Conservation (phyloP, 1,140 invertebrate genomes). For the Lysiphlebus fabarum region DNA sequence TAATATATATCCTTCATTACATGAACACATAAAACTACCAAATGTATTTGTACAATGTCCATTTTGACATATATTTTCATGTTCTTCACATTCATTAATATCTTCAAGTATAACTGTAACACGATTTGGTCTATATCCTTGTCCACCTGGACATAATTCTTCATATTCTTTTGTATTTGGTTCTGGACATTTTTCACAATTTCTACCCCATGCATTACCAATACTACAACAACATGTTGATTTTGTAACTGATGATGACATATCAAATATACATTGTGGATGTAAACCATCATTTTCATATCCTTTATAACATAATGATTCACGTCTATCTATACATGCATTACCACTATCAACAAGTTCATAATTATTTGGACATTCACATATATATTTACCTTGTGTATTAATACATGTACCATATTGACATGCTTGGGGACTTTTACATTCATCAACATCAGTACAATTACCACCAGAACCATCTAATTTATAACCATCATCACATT, state of each 20-base stretch:
- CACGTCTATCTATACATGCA: constrained; percentile 77
- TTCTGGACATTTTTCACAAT: constrained; percentile 77
- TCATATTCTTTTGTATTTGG: constrained; percentile 70
- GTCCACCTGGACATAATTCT: constrained; percentile 77
- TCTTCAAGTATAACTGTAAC: constrained; percentile 78
- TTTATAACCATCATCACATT: constrained; percentile 81
- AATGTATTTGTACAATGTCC: constrained; percentile 89
- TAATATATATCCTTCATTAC: constrained; percentile 70
- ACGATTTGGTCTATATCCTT: constrained; percentile 78
- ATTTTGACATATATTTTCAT: constrained; percentile 73
- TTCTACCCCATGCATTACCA: constrained; percentile 79
- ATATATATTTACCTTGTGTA: constrained; percentile 77
- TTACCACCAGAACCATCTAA: constrained; percentile 70
- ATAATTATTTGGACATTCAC: constrained; percentile 72
- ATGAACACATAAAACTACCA: constrained; percentile 79
- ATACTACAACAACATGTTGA: constrained; percentile 85
- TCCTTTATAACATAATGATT: constrained; percentile 69
- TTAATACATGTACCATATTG: constrained; percentile 80
- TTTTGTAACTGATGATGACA: constrained; percentile 61
- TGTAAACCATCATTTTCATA: constrained; percentile 36
- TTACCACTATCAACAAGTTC: constrained; percentile 65
- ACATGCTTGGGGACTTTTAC: constrained; percentile 70
- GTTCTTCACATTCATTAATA: constrained; percentile 82
- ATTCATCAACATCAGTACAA: constrained; percentile 85
- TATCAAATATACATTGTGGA: constrained; percentile 45